phyloP scores from a whole-genome alignment of 92 coral and sea anemone genomes.

The Umimayanthus kanabou region DNA sequence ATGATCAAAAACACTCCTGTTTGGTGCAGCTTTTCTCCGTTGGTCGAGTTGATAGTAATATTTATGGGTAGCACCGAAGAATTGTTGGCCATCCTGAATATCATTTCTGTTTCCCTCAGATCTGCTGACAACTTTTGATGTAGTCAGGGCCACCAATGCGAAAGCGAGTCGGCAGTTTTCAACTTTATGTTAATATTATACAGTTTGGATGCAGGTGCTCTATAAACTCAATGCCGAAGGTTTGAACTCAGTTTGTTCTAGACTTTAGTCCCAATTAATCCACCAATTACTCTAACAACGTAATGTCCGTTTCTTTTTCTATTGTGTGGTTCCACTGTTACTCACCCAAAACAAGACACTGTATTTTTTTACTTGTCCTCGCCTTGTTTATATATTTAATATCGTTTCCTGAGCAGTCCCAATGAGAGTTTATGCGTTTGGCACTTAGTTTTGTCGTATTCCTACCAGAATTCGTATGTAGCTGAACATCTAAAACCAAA shows the following conservation, averaged over 20 bases:
- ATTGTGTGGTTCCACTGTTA: not conserved
- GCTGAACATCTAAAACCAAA: not conserved
- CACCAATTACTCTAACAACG: not conserved
- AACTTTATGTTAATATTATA: not conserved
- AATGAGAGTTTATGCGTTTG: not conserved
- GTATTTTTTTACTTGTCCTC: not conserved
- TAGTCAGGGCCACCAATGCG: not conserved
- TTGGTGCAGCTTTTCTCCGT: not conserved
- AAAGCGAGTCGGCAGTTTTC: not conserved
- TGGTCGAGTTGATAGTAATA: not conserved
- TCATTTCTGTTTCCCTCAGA: not conserved
- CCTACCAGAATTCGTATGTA: not conserved
- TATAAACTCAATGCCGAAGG: not conserved
- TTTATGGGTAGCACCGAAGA: conserved; percentile 5
- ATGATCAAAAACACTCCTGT: conserved; percentile 41
- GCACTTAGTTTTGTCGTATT: not conserved
- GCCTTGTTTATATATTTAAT: too few species aligned
- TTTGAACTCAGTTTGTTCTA: too few species aligned
- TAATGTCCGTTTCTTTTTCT: not conserved
- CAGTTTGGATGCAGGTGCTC: not conserved
- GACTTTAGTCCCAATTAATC: not conserved
- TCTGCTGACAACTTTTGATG: not conserved
- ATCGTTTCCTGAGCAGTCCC: not conserved
- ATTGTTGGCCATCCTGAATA: conserved; percentile 15
- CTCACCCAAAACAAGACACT: not conserved